These are phyloP conservation scores for Aquatica leii DNA, from an alignment of 2,888 invertebrate genomes.

Conservation along the genomic window DNA sequence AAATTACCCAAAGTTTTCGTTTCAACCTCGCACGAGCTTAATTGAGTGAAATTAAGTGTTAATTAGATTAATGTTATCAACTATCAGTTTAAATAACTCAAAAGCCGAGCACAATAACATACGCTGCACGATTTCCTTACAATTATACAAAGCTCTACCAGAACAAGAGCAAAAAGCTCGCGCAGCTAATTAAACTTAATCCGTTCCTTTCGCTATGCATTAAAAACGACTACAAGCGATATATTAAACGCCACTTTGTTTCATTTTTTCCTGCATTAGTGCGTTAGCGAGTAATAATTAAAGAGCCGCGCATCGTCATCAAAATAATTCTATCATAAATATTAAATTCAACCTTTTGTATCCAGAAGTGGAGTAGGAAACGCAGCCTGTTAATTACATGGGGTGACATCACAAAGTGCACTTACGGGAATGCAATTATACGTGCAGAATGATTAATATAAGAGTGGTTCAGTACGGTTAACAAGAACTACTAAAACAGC, in stretches of 20 bases:
- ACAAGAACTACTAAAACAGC: slow-evolving; percentile 39
- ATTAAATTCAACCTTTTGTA: slow-evolving; percentile 18
- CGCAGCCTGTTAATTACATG: slow-evolving; percentile 56
- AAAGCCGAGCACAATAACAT: too few relatives aligned
- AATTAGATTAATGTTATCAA: too few relatives aligned
- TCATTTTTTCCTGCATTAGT: not conserved
- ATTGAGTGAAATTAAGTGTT: too few relatives aligned
- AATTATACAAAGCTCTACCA: too few relatives aligned
- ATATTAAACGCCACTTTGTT: too few relatives aligned
- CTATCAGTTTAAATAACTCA: too few relatives aligned
- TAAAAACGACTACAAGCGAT: not conserved
- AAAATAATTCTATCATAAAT: slow-evolving; percentile 28
- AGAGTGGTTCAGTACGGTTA: slow-evolving; percentile 49
- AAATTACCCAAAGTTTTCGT: too few relatives aligned
- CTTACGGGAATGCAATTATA: slow-evolving; percentile 58
- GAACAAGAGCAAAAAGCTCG: too few relatives aligned
- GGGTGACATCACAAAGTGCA: slow-evolving; percentile 52
- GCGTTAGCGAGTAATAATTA: not conserved
- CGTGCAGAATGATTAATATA: slow-evolving; percentile 56
- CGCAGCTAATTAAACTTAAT: too few relatives aligned
- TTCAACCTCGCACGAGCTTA: too few relatives aligned
- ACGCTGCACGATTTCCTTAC: too few relatives aligned
- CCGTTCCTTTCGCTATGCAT: not conserved
- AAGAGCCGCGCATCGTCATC: slow-evolving; percentile 9
- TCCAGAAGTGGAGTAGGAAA: slow-evolving; percentile 51